Evolutionary conservation across 1,140 invertebrate species (phyloP).

Genomic region (Pinna nobilis): DNA sequence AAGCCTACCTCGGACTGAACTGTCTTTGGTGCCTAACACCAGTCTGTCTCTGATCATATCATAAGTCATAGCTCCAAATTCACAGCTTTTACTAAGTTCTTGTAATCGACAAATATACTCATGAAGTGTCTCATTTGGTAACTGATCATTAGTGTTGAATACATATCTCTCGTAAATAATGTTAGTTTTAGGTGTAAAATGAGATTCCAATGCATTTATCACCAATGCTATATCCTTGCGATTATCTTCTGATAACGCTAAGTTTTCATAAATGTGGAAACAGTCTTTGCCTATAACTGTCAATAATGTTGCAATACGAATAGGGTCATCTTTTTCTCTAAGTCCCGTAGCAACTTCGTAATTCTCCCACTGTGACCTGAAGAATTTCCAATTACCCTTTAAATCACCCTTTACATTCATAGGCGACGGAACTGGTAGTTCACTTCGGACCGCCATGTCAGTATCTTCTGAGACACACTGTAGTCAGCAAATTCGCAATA

Average conservation of each 20-base stretch:
- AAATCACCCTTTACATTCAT: too few relatives aligned
- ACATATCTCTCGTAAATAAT: constrained; percentile 15
- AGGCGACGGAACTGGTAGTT: too few relatives aligned
- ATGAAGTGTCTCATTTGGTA: constrained; percentile 3
- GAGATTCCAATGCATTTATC: constrained; percentile 2
- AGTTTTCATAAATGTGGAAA: constrained; percentile 3
- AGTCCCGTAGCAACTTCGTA: constrained; percentile 14
- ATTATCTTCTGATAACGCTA: neutral
- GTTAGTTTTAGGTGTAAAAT: constrained; percentile 14
- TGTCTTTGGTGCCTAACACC: neutral
- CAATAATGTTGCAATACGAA: constrained; percentile 10
- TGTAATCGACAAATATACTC: neutral
- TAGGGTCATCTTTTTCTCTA: neutral
- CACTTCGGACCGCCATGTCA: too few relatives aligned
- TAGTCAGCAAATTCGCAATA: too few relatives aligned
- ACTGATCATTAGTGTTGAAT: constrained; percentile 1
- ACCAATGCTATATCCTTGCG: neutral
- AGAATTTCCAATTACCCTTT: constrained; percentile 14
- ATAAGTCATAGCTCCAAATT: neutral
- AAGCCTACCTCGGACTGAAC: neutral
- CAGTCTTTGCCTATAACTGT: constrained; percentile 24
- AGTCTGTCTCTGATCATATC: neutral
- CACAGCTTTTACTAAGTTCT: neutral
- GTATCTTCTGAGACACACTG: too few relatives aligned
- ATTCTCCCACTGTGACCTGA: constrained; percentile 12